Evolutionary conservation across 1,140 invertebrate species (phyloP).

Genomic region (Papilio polyxenes): DNA sequence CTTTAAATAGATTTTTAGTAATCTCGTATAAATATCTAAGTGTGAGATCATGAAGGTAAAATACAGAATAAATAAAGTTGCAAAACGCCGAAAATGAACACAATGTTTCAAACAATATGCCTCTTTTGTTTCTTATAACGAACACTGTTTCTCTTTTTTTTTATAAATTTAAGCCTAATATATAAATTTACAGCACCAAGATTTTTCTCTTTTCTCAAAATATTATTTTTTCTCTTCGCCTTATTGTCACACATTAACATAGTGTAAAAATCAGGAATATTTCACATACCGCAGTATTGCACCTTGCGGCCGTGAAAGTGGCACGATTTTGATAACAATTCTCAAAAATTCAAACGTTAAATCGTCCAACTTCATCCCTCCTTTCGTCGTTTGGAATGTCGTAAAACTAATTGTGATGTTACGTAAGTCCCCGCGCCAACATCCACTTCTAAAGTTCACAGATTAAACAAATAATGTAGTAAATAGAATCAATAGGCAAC

Average conservation of each 20-base stretch:
- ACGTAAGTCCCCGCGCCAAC: slow-evolving; percentile 53
- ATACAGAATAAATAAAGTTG: slow-evolving; percentile 78
- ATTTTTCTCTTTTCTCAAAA: slow-evolving; percentile 80
- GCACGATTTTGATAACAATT: slow-evolving; percentile 35
- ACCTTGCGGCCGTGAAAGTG: slow-evolving; percentile 58
- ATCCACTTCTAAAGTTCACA: slow-evolving; percentile 53
- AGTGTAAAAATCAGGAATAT: slow-evolving; percentile 76
- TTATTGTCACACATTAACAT: slow-evolving; percentile 80
- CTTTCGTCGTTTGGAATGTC: slow-evolving; percentile 64
- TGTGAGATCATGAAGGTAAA: slow-evolving; percentile 79
- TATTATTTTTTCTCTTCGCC: slow-evolving; percentile 78
- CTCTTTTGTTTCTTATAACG: slow-evolving; percentile 77
- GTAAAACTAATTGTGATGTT: slow-evolving; percentile 48
- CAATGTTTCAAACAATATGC: slow-evolving; percentile 77
- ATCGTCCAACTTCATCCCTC: slow-evolving; percentile 53
- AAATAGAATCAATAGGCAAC: slow-evolving; percentile 49
- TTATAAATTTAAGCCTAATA: slow-evolving; percentile 80
- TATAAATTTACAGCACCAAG: slow-evolving; percentile 81
- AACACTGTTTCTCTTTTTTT: slow-evolving; percentile 72
- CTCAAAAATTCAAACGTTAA: slow-evolving; percentile 41
- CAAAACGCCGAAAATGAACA: slow-evolving; percentile 79
- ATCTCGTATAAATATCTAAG: slow-evolving; percentile 80
- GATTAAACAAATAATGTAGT: slow-evolving; percentile 49
- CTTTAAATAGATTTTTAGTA: slow-evolving; percentile 77
- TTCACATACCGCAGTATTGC: slow-evolving; percentile 75